A percentile compares a stretch with the other conserved stretches of the same genome.
Conservation (phyloP, 2,888 invertebrate genomes). For the Phortica okadai region DNA sequence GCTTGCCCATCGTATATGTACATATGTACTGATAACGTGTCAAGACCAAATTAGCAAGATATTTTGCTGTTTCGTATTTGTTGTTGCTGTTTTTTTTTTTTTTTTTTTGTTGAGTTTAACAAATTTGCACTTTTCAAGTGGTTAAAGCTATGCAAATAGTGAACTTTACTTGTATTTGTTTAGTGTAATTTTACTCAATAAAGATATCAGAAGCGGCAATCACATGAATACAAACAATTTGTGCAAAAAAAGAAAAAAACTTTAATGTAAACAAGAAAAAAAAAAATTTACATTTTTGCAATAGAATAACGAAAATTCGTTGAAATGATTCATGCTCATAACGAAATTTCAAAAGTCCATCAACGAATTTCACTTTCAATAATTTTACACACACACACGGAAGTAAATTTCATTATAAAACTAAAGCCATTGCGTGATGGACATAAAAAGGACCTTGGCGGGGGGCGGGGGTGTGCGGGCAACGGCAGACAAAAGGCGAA, state of each 20-base stretch:
- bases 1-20: too few relatives aligned
- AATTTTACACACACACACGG: slow-evolving; percentile 1
- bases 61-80: slow-evolving; percentile 31
- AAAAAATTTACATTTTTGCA: background rate
- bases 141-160: slow-evolving; percentile 49
- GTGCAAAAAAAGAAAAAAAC: too few relatives aligned
- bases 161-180: background rate
- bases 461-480: too few relatives aligned
- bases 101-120: slow-evolving; percentile 32
- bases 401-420: slow-evolving; percentile 65
- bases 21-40: slow-evolving; percentile 42
- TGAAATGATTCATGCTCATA: background rate
- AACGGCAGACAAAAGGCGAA: too few relatives aligned
- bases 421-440: slow-evolving; percentile 64
- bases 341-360: background rate
- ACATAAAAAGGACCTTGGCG: slow-evolving; percentile 40
- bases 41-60: slow-evolving; percentile 46
- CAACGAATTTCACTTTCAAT: slow-evolving; percentile 9
- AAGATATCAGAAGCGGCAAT: too few relatives aligned
- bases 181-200: too few relatives aligned
- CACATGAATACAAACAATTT: background rate
- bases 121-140: slow-evolving; percentile 53
- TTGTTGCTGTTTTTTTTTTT: slow-evolving; percentile 28
- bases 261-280: background rate
- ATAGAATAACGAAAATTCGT: background rate